A percentile compares a stretch with the other conserved stretches of the same genome.
Evolutionary conservation across 2,113 vertebrate species (phyloP).

Genomic region (Pungitius pungitius): DNA sequence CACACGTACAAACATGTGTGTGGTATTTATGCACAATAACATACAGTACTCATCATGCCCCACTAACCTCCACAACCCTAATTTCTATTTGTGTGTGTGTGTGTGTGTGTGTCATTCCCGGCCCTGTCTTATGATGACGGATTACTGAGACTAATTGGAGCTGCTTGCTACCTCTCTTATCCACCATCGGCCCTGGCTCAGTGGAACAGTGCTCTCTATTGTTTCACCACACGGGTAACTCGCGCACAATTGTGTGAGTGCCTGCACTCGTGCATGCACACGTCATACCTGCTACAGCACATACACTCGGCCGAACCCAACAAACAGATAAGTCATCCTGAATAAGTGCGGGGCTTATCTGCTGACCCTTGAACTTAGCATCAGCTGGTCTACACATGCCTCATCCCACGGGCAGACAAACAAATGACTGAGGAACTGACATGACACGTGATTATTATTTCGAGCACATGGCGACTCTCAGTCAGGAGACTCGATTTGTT

Average conservation of each 20-base stretch:
- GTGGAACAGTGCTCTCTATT: conserved; percentile 67
- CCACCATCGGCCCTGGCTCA: conserved; percentile 67
- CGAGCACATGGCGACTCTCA: conserved; percentile 11
- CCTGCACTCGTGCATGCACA: conserved; percentile 15
- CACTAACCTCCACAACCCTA: conserved; percentile 27
- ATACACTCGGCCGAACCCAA: conserved; percentile 46
- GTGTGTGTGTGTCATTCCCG: conserved; percentile 41
- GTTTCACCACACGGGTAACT: conserved; percentile 41
- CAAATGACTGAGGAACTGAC: neutral
- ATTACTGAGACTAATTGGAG: conserved; percentile 64
- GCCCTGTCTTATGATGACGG: conserved; percentile 69
- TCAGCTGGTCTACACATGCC: conserved; percentile 50
- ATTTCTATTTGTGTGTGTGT: conserved; percentile 13
- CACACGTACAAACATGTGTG: conserved; percentile 24
- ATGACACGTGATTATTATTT: too few relatives aligned
- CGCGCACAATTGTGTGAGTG: neutral
- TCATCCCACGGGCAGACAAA: conserved; percentile 24
- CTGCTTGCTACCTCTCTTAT: conserved; percentile 68
- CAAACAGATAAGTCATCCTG: conserved; percentile 67
- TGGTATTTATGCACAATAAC: conserved; percentile 39
- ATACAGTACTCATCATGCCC: conserved; percentile 31
- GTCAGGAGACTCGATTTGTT: neutral
- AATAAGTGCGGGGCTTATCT: conserved; percentile 66
- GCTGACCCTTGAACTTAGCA: conserved; percentile 58
- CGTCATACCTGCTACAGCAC: conserved; percentile 17